Evolutionary conservation across 2,797 vertebrate species (phyloP), one percentile per base, ranked within the genome.

Genomic region (Chelon labrosus): DNA sequence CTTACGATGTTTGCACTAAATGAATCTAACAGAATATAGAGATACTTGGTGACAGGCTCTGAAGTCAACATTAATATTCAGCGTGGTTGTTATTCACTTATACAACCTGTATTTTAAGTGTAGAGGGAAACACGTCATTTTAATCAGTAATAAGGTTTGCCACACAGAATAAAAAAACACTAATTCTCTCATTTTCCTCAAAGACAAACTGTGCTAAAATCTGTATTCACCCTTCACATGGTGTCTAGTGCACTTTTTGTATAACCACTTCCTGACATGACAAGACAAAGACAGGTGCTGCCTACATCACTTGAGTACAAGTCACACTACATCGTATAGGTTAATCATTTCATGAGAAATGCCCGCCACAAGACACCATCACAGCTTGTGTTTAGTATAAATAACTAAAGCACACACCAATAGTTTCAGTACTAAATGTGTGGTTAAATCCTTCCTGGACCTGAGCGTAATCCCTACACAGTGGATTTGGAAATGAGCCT

Each of bases 401-500:
- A 49, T 19, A 8, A 49, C n/a, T 49, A 49, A 3, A 49, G 17
- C 46, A n/a, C 10, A 4, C 46, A 49, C 46, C 19, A 20, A 19
- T 49, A 19, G 46, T 49, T 49, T 49, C 9, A 49, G 46, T 49
- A n/a, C 46, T 49, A 49, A n/a, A 49, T 19, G 5, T 49, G 46
- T 49, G 2, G 9, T 20, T 49, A 49, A 19, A 49, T 49, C 46
- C 44, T 49, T 39, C 31, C 13, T 19, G 19, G 14, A 46, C 17
- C 31, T 42, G 8, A 62, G n/a, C 19, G 17, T 60, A 50, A 73
- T 59, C 52, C 53, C 53, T 38, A 4, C 12, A 37, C 37, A 47
- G 31, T n/a, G 17, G 27, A 57, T 62, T 70, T 49, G 39, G 31
- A 67, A 64, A 66, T 52, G 6, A 65, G 62, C 39, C 39, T 10